Evolutionary conservation across 2,113 vertebrate species (phyloP).

Genomic region (Anhinga rufa): DNA sequence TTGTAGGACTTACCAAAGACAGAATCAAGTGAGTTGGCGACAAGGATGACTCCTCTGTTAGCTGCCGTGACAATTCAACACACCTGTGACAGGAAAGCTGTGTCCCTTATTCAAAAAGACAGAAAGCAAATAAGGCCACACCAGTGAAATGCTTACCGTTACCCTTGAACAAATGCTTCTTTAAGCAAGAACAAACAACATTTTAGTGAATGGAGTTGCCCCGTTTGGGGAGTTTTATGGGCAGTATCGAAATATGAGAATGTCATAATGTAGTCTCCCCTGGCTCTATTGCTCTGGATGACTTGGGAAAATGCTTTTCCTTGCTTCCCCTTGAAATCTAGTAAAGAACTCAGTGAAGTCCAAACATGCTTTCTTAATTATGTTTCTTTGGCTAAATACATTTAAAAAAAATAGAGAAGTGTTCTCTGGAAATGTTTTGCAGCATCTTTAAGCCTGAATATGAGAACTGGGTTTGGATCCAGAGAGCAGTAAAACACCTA

Average conservation of each 20-base stretch:
- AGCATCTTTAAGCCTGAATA: neutral
- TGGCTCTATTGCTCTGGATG: neutral
- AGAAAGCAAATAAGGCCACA: neutral
- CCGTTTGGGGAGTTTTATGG: neutral
- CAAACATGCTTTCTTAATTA: neutral
- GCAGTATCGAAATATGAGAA: neutral
- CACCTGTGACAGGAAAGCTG: neutral
- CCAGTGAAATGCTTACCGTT: neutral
- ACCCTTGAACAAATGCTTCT: neutral
- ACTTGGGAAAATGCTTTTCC: neutral
- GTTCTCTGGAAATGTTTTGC: neutral
- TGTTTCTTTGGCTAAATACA: neutral
- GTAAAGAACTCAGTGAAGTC: neutral
- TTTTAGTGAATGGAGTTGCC: neutral
- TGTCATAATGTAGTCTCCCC: neutral
- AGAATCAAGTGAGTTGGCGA: neutral
- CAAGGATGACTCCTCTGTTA: neutral
- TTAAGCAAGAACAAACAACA: neutral
- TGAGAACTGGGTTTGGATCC: neutral
- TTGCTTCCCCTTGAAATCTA: neutral
- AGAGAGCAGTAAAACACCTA: neutral
- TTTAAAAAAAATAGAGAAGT: neutral
- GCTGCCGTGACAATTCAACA: neutral
- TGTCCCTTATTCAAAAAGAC: neutral
- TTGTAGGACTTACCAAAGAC: neutral